Percentiles rank a stretch among this genome's conserved stretches.
Evolutionary conservation across 2,113 vertebrate species (phyloP).

Genomic region (Microcebus jonahi): DNA sequence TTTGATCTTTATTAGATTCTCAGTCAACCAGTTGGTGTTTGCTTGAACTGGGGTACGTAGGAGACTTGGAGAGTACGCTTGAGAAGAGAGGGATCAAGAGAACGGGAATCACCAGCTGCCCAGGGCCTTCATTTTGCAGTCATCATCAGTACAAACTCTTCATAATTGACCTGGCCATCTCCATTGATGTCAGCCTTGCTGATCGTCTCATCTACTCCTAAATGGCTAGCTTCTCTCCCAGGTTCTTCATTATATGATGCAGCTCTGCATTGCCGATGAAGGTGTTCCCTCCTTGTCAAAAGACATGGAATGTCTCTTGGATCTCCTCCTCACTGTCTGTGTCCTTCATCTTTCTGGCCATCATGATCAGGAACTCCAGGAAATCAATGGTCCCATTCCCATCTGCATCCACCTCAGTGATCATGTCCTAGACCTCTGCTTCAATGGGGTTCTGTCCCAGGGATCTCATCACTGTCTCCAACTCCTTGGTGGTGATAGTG

Average conservation of each 20-base stretch:
- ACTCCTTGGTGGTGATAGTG: constrained; percentile 94
- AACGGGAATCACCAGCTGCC: constrained; percentile 88
- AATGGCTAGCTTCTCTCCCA: constrained; percentile 93
- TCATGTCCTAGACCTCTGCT: constrained; percentile 95
- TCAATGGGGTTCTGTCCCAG: constrained; percentile 95
- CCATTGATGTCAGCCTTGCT: constrained; percentile 94
- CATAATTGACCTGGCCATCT: constrained; percentile 94
- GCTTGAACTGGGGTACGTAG: constrained; percentile 86
- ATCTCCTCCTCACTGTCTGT: constrained; percentile 97
- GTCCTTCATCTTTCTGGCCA: constrained; percentile 96
- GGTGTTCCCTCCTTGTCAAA: constrained; percentile 96
- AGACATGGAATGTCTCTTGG: constrained; percentile 93
- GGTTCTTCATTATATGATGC: constrained; percentile 94
- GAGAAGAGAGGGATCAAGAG: constrained; percentile 86
- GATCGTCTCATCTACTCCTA: constrained; percentile 94
- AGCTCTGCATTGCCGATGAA: constrained; percentile 94
- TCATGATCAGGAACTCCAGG: constrained; percentile 95
- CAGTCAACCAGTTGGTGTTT: constrained; percentile 83
- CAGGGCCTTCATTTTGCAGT: constrained; percentile 91
- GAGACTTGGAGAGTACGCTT: constrained; percentile 75
- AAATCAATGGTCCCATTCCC: constrained; percentile 95
- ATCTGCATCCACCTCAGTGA: constrained; percentile 95
- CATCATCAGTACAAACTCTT: constrained; percentile 97
- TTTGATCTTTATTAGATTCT: constrained; percentile 88
- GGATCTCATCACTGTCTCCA: constrained; percentile 93